These are phyloP conservation scores for Ethmia dodecea DNA, from an alignment of 2,888 invertebrate species.

Conservation along the genomic window DNA sequence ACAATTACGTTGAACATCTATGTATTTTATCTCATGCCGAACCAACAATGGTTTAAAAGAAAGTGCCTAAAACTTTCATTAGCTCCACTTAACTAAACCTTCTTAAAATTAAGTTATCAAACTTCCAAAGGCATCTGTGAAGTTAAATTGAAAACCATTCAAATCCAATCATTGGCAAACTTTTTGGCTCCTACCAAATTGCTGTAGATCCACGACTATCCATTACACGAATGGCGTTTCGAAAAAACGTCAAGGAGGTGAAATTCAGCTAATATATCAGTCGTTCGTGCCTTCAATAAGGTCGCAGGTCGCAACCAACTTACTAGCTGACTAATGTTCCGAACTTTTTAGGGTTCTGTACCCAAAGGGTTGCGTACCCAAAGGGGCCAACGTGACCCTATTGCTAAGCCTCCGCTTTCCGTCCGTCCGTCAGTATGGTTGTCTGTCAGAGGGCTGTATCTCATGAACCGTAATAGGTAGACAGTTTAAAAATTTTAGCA, in stretches of 20 bases:
- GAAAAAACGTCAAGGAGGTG: conserved; percentile 48
- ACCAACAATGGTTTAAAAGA: too few relatives aligned
- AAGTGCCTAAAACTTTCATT: conserved; percentile 17
- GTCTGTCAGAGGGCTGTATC: too few relatives aligned
- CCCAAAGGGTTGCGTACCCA: too few relatives aligned
- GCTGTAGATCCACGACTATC: conserved; percentile 48
- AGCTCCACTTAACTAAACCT: conserved; percentile 16
- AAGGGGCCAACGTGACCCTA: too few relatives aligned
- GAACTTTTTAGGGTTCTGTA: too few relatives aligned
- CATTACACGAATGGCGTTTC: conserved; percentile 12
- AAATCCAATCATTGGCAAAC: conserved; percentile 49
- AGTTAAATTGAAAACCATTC: conserved; percentile 66
- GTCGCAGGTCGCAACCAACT: conserved; percentile 32
- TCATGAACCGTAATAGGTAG: too few relatives aligned
- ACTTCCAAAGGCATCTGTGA: conserved; percentile 47
- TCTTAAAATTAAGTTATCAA: conserved; percentile 49
- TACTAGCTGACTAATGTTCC: conserved; percentile 51
- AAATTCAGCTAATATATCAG: conserved; percentile 55
- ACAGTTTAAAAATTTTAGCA: too few relatives aligned
- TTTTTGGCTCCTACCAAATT: conserved; percentile 42
- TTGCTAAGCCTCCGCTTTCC: too few relatives aligned
- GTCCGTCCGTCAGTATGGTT: too few relatives aligned
- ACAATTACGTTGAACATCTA: too few relatives aligned
- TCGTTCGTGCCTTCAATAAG: conserved; percentile 42
- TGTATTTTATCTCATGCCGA: too few relatives aligned